Conservation (phyloP, 2,888 invertebrate genomes). For the Seira sanloemensis region DNA sequence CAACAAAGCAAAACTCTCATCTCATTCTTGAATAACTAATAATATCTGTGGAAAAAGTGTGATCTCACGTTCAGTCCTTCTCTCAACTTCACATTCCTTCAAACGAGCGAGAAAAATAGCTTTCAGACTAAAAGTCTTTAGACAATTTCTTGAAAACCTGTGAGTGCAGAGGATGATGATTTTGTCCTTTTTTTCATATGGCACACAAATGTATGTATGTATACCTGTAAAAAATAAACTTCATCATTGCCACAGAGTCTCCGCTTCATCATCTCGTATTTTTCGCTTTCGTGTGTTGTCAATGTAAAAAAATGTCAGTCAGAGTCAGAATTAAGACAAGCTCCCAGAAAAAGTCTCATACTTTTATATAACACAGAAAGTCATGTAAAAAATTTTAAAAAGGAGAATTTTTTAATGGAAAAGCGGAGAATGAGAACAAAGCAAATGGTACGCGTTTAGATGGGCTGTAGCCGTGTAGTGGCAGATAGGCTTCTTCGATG, state of each 20-base stretch:
- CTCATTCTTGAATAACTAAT: no score
- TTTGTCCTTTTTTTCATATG: neutral
- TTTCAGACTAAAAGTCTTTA: no score
- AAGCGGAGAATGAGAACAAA: constrained; percentile 13
- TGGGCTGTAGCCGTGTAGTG: neutral
- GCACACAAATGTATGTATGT: neutral
- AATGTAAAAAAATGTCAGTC: constrained; percentile 16
- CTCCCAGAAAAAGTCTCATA: neutral
- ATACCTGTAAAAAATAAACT: neutral
- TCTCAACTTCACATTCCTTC: constrained; percentile 11
- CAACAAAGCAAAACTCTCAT: no score
- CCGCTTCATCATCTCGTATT: neutral
- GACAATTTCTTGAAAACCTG: constrained; percentile 6
- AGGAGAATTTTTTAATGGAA: neutral
- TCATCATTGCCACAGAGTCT: neutral
- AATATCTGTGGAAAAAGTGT: constrained; percentile 49
- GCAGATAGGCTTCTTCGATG: no score
- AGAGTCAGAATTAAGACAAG: neutral
- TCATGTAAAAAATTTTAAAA: neutral
- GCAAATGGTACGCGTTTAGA: no score
- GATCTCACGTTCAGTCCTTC: constrained; percentile 57
- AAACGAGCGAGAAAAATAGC: neutral
- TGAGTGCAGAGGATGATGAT: no score
- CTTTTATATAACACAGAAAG: neutral
- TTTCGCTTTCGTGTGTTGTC: neutral